Evolutionary conservation across 2,113 vertebrate species (phyloP), one percentile per base, ranked within the genome.

Genomic region (Microcebus ravelobensis): DNA sequence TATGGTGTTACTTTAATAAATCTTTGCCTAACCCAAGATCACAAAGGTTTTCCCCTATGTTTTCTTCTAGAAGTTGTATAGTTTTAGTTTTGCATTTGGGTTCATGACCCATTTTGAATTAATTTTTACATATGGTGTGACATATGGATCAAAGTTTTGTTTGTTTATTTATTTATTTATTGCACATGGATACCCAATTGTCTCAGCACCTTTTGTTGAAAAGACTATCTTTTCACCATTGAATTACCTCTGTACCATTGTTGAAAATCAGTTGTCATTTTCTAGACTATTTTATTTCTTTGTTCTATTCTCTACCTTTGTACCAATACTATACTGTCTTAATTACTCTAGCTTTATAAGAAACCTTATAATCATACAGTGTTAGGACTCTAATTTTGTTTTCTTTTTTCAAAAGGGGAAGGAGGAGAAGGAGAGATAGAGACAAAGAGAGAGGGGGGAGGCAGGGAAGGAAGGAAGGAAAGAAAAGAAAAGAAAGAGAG

Each of bases 191-290:
- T 83, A 70, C 34, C 18, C 29, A 65, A 83, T 45, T 89, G 27
- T 36, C 10, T 12, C n/a, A 76, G 23, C 4, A 68, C 7, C 10
- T 71, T 93, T 76, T 77, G 8, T 84, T 91, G 13, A 82, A 73
- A 91, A 93, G 8, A 65, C 79, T 57, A 25, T 48, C 4, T 6
- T 93, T 86, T 92, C 31, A 87, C 39, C 17, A 34, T 77, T 73
- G 59, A 85, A n/a, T 84, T 73, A 50, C 13, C 42, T 76, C 91
- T 67, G 20, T 13, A 65, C 57, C 29, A 29, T 73, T 57, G 18
- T 50, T 90, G 9, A 80, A 87, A 68, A 82, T 48, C 34, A 81
- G 20, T 80, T 86, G 42, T 59, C 18, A 96, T 59, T 91, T 70
- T 85, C 55, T 71, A 73, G 31, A 77, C 9, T 55, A n/a, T 88